Percentiles rank a stretch among this genome's conserved stretches.
phyloP scores from a whole-genome alignment of 2,888 invertebrate species.

The Pristionchus exspectatus region DNA sequence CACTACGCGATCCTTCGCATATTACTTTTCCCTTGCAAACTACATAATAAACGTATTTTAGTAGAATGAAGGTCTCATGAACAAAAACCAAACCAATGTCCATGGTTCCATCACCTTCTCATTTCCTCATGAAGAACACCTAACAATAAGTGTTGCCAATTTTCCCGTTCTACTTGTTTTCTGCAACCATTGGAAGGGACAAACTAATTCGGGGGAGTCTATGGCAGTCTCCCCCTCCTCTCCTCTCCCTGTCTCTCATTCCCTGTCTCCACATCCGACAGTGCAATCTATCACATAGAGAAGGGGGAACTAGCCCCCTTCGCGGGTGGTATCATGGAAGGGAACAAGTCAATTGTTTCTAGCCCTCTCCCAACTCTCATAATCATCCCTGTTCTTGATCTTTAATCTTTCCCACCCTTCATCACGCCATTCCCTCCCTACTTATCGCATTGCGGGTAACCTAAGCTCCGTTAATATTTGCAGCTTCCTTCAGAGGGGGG shows the following conservation, averaged over 20 bases:
- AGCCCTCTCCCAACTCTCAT: background rate
- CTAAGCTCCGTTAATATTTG: background rate
- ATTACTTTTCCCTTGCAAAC: background rate
- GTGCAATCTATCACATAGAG: constrained; percentile 32
- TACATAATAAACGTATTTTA: background rate
- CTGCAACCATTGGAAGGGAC: background rate
- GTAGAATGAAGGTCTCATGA: background rate
- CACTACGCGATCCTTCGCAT: background rate
- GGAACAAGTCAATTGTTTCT: constrained; percentile 16
- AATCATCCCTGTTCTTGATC: background rate
- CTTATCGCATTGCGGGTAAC: background rate
- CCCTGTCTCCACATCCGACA: constrained; percentile 27
- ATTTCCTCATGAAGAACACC: constrained; percentile 5
- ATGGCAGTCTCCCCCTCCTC: background rate
- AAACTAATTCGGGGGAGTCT: background rate
- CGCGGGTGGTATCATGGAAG: constrained; percentile 21
- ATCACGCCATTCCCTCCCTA: background rate
- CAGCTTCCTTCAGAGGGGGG: constrained; percentile 8
- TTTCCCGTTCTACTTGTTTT: background rate
- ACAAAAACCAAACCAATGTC: background rate
- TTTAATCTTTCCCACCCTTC: background rate
- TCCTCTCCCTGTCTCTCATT: constrained; percentile 21
- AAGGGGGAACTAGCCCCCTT: background rate
- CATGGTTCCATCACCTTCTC: background rate
- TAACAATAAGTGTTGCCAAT: background rate